A percentile compares a stretch with the other conserved stretches of the same genome.
Conservation (phyloP, 2,797 vertebrate genomes). For the Danio kyathit region DNA sequence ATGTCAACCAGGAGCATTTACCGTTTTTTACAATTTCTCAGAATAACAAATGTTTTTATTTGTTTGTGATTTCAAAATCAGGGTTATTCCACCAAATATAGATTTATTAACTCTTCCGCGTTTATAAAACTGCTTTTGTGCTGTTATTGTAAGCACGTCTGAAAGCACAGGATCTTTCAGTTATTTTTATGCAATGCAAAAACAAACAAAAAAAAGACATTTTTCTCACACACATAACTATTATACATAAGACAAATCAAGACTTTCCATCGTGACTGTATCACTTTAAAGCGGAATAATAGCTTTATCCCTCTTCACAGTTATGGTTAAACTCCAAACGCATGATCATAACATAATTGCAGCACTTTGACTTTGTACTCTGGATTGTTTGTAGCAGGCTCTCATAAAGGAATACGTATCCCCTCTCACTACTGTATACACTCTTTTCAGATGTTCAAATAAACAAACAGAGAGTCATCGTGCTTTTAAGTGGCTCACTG, state of each 20-base stretch:
- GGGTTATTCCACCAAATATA: no score
- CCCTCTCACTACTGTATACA: background rate
- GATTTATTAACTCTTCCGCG: no score
- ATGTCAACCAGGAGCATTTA: no score
- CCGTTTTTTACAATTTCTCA: no score
- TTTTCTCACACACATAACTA: no score
- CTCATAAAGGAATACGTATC: background rate
- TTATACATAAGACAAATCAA: background rate
- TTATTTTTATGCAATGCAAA: no score
- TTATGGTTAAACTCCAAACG: background rate
- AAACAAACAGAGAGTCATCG: background rate
- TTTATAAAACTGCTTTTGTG: no score
- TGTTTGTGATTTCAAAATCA: no score
- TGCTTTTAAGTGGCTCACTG: background rate
- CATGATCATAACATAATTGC: background rate
- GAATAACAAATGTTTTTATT: no score
- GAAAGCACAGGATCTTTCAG: no score
- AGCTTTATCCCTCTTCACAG: background rate
- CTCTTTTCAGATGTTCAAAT: background rate
- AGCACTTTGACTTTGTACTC: conserved; percentile 21
- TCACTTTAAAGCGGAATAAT: background rate
- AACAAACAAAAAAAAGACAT: no score
- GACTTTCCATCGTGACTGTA: background rate
- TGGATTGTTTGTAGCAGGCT: background rate
- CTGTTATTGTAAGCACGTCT: no score